phyloP scores from a whole-genome alignment of 2,888 invertebrate species.

The Noctua janthe region DNA sequence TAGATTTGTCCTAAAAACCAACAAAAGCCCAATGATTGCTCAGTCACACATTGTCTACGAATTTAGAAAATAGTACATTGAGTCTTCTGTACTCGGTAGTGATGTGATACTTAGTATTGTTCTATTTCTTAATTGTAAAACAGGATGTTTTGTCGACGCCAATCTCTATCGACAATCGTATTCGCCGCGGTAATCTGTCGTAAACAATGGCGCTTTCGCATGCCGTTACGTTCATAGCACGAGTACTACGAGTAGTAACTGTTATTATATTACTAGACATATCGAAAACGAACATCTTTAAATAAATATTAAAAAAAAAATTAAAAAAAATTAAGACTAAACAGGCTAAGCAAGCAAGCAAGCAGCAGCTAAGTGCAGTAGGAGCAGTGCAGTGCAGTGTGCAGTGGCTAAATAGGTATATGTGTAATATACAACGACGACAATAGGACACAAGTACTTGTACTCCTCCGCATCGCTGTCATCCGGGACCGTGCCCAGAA shows the following conservation, averaged over 20 bases:
- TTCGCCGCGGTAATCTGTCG: slow-evolving; percentile 68
- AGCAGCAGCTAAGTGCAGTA: too few relatives aligned
- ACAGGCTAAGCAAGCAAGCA: too few relatives aligned
- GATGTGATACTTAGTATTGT: slow-evolving; percentile 25
- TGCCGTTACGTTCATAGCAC: slow-evolving; percentile 51
- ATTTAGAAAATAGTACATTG: slow-evolving; percentile 16
- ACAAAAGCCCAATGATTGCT: not conserved
- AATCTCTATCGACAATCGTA: slow-evolving; percentile 72
- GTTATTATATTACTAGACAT: not conserved
- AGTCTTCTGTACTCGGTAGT: slow-evolving; percentile 6
- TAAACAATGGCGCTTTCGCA: slow-evolving; percentile 70
- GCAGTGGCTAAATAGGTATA: not conserved
- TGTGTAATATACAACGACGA: not conserved
- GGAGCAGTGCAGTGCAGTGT: too few relatives aligned
- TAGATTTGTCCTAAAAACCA: not conserved
- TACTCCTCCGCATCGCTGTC: not conserved
- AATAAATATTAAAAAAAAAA: not conserved
- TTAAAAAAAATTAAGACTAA: not conserved
- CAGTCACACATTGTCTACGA: not conserved
- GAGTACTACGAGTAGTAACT: slow-evolving; percentile 9
- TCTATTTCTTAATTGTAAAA: slow-evolving; percentile 41
- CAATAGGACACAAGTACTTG: not conserved
- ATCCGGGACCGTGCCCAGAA: not conserved
- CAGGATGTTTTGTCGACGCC: slow-evolving; percentile 75
- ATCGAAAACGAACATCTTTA: not conserved